Base-by-base conservation (phyloP, 2,113 vertebrate genomes). In the Chaetorhynchus papuensis region DNA sequence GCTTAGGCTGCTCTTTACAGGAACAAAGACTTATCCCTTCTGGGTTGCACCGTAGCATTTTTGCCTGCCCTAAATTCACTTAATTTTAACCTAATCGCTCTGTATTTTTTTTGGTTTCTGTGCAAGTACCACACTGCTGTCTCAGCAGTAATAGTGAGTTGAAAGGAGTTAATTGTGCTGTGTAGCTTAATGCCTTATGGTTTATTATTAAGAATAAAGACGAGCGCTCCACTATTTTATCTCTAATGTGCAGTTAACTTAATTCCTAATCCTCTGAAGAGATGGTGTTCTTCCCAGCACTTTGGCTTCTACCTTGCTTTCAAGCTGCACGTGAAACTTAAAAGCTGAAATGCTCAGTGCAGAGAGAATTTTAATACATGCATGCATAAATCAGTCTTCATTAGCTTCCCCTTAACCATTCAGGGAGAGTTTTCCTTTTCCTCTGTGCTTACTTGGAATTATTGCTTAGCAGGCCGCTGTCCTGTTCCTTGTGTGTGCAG, bases 181-280 rank as follows among this genome's bases (percentile, higher is more conserved):
- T 78, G 86, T 81, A 81, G 93, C 88, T 92, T 75, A 75, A 53
- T 90, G 94, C 85, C 80, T 92, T 90, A 49, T 75, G 80, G 72
- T 93, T 96, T 95, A 72, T 81, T 96, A 92, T 93, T 84, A 53
- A 86, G 86, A 90, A 95, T 93, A 96, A 96, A 96, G 92, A 86
- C 85, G 82, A 96, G 90, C 47, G 15, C 88, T 94, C 80, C 69
- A 52, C 92, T 95, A 49, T 92, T 96, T 94, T 94, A 96, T 96
- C 96, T 97, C 56, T 93, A 71, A 92, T 84, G 71, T 90, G 93
- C 96, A 96, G 96, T 95, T 96, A 95, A 96, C 89, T 95, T 91
- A 90, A 95, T 96, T 94, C 96, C 83, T 96, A 97, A 97, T 96
- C 93, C 96, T 96, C 86, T 94, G 42, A 94, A 92, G 93, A 84